phyloP scores from a whole-genome alignment of 2,888 invertebrate species.

The Drosophila fulvimacula region DNA sequence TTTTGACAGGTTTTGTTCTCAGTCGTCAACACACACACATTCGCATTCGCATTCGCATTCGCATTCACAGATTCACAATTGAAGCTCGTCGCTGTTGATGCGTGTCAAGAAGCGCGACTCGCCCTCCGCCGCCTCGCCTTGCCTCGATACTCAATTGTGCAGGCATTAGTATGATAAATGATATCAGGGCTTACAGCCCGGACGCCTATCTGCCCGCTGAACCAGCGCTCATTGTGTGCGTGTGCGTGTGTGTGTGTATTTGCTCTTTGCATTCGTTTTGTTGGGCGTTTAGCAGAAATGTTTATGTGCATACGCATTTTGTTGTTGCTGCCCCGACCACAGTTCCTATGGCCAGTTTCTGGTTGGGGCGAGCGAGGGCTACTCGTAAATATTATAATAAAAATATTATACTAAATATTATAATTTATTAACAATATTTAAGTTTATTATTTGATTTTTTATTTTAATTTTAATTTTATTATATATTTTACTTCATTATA shows the following conservation, averaged over 20 bases:
- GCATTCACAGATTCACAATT: slow-evolving; percentile 33
- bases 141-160: slow-evolving; percentile 49
- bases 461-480: background rate
- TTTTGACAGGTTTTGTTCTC: slow-evolving; percentile 56
- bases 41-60: background rate
- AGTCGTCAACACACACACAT: slow-evolving; percentile 4
- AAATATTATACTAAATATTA: no score
- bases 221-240: background rate
- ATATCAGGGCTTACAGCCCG: slow-evolving; percentile 42
- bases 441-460: background rate
- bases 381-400: no score
- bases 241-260: background rate
- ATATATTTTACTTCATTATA: background rate
- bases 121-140: slow-evolving; percentile 10
- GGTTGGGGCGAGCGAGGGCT: background rate
- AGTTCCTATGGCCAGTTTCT: slow-evolving; percentile 7
- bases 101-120: slow-evolving; percentile 41
- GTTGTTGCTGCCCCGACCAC: background rate
- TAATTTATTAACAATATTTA: no score
- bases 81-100: slow-evolving; percentile 44
- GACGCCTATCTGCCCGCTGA: background rate
- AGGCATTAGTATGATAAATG: slow-evolving; percentile 65
- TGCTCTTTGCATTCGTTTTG: slow-evolving; percentile 23
- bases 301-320: slow-evolving; percentile 12
- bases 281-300: slow-evolving; percentile 19